A percentile compares a stretch with the other conserved stretches of the same genome.
phyloP scores from a whole-genome alignment of 2,113 vertebrate genomes.

The Pterocles orientalis region DNA sequence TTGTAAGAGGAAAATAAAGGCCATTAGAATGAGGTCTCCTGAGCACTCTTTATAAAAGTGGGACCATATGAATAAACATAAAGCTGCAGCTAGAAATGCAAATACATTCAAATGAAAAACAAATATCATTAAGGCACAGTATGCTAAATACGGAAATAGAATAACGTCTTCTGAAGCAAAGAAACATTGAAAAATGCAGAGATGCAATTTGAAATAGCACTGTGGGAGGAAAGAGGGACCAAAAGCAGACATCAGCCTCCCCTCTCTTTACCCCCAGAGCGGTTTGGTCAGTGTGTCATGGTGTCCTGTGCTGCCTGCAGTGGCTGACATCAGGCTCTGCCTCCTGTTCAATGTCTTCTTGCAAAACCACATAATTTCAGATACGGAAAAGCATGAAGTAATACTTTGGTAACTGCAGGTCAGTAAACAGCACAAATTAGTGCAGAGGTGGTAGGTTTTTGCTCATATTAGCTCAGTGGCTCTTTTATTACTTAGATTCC shows the following conservation, averaged over 20 bases:
- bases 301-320: fast-evolving
- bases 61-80: not conserved
- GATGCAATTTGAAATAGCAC: not conserved
- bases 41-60: not conserved
- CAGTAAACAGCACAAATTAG: not conserved
- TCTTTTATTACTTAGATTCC: not conserved
- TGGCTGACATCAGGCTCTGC: not conserved
- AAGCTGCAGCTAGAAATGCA: not conserved
- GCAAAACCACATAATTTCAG: not conserved
- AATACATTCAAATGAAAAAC: not conserved
- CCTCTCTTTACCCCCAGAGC: not conserved
- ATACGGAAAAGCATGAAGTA: not conserved
- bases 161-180: not conserved
- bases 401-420: not conserved
- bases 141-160: not conserved
- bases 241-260: not conserved
- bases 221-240: not conserved
- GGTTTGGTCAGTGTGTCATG: fast-evolving
- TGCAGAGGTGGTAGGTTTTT: not conserved
- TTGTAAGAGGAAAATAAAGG: not conserved
- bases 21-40: not conserved
- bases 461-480: not conserved
- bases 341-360: not conserved
- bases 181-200: not conserved
- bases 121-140: not conserved